phyloP scores from a whole-genome alignment of 2,113 vertebrate species.

The Zosterops hypoxanthus region DNA sequence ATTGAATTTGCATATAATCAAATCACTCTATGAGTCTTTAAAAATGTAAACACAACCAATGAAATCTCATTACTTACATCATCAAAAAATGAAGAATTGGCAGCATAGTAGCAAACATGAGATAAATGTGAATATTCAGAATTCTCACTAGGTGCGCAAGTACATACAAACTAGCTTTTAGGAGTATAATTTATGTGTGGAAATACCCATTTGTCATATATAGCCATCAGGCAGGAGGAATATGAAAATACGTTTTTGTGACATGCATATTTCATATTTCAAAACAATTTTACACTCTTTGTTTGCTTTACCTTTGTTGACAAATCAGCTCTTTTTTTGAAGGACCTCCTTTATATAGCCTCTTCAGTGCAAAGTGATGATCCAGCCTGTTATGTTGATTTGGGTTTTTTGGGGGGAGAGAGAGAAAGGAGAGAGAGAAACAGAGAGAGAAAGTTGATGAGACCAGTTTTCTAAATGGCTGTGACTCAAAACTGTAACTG shows the following conservation, averaged over 20 bases:
- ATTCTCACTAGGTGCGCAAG: not conserved
- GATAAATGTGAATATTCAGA: not conserved
- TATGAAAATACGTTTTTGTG: not conserved
- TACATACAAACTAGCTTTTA: not conserved
- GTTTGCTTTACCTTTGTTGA: not conserved
- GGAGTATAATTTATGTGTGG: not conserved
- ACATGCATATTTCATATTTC: not conserved
- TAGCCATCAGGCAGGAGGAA: not conserved
- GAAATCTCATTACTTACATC: constrained; percentile 1
- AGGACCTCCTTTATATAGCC: not conserved
- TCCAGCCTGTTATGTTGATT: not conserved
- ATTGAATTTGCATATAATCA: not conserved
- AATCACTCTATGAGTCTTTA: not conserved
- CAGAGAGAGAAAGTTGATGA: not conserved
- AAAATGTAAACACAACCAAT: constrained; percentile 1
- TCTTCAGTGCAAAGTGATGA: not conserved
- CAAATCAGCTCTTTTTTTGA: not conserved
- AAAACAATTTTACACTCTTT: not conserved
- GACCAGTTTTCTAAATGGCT: not conserved
- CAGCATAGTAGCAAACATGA: not conserved
- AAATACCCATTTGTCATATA: not conserved
- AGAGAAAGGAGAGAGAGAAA: not conserved
- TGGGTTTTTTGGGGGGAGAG: too few species aligned
- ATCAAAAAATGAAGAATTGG: constrained; percentile 8
- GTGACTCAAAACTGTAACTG: not conserved